These are phyloP conservation scores for Arizona elegans DNA, from an alignment of 2,113 vertebrate genomes.

Conservation along the genomic window DNA sequence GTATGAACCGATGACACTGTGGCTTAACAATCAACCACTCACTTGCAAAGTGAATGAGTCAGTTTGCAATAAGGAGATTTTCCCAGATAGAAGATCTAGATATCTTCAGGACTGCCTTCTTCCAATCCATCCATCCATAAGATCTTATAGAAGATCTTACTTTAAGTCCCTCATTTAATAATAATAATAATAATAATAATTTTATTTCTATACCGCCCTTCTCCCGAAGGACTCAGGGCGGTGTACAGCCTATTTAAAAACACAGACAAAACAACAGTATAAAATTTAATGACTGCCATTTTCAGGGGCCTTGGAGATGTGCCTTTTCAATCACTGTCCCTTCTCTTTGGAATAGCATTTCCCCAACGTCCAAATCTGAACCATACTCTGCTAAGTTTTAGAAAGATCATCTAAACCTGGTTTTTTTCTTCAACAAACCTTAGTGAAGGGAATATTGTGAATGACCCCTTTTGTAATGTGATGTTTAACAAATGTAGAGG, in stretches of 20 bases:
- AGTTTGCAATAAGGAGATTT: not conserved
- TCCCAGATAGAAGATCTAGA: not conserved
- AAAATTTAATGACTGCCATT: not conserved
- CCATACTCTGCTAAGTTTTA: not conserved
- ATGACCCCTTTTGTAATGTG: not conserved
- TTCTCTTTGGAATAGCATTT: not conserved
- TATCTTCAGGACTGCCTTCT: not conserved
- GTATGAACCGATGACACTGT: not conserved
- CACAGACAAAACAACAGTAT: too few relatives aligned
- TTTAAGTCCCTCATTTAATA: not conserved
- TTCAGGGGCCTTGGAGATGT: not conserved
- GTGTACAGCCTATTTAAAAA: too few relatives aligned
- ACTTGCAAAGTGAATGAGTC: not conserved
- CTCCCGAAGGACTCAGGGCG: too few relatives aligned
- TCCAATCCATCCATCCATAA: not conserved
- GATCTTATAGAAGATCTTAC: not conserved
- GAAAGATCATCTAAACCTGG: not conserved
- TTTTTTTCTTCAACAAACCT: not conserved
- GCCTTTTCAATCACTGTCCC: not conserved
- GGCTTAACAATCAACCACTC: not conserved
- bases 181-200: too few relatives aligned
- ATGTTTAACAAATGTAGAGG: not conserved
- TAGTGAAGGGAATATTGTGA: not conserved
- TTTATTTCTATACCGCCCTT: too few relatives aligned
- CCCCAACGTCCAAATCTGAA: not conserved